Evolutionary conservation across 92 coral and sea anemone species (phyloP).

Genomic region (Pocillopora grandis): DNA sequence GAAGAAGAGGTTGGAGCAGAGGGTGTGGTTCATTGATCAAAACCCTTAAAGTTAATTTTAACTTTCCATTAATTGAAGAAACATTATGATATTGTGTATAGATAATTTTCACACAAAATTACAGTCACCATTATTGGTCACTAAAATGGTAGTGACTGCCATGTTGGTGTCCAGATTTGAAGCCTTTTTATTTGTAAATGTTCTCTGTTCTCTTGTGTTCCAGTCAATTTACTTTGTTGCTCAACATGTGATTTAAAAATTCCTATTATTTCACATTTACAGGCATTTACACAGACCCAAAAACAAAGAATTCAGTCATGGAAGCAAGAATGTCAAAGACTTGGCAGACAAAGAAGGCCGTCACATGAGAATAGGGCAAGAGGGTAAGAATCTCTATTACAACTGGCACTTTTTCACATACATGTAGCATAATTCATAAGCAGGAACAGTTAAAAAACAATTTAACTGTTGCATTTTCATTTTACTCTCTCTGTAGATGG

Average conservation of each 20-base stretch:
- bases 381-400: slow-evolving; percentile 45
- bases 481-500: slow-evolving; percentile 38
- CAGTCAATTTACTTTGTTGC: neutral
- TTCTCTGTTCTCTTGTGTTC: no score
- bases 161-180: no score
- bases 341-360: slow-evolving; percentile 75
- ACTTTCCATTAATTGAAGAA: no score
- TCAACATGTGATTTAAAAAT: neutral
- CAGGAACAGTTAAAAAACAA: neutral
- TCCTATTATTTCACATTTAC: neutral
- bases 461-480: neutral
- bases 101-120: no score
- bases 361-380: slow-evolving; percentile 82
- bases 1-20: no score
- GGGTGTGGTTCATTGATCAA: no score
- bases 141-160: no score
- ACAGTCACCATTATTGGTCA: no score
- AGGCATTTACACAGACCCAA: slow-evolving; percentile 90
- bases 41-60: no score
- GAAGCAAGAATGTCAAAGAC: slow-evolving; percentile 92
- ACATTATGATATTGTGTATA: no score
- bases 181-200: no score
- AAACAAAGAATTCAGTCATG: slow-evolving; percentile 93
- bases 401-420: neutral
- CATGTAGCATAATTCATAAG: neutral